Conservation (phyloP, 2,797 vertebrate species). For the Choloepus didactylus region DNA sequence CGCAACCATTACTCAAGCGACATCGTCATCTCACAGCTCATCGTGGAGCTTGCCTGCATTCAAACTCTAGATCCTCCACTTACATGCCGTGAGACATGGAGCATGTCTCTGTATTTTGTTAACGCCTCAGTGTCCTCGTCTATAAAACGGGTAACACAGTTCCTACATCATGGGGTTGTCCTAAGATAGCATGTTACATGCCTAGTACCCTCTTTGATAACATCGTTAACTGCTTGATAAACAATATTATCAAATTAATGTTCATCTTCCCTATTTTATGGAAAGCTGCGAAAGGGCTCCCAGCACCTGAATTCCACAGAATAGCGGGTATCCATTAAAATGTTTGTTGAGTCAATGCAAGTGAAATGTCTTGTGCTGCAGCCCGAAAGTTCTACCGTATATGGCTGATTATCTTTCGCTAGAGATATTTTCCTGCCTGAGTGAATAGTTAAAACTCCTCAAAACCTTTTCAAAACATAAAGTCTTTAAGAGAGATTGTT, state of each 20-base stretch:
- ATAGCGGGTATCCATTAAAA: not conserved
- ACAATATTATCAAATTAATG: not conserved
- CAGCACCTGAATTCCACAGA: not conserved
- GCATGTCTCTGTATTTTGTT: accelerated
- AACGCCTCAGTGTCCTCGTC: not conserved
- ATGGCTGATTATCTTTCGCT: not conserved
- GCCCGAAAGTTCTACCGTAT: not conserved
- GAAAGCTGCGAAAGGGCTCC: not conserved
- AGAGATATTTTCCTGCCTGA: not conserved
- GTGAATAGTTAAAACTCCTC: conserved; percentile 21
- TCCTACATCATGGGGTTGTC: not conserved
- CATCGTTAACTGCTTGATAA: not conserved
- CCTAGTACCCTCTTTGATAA: not conserved
- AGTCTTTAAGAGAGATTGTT: conserved; percentile 42
- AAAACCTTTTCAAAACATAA: conserved; percentile 62
- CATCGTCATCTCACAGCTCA: not conserved
- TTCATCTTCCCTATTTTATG: no score
- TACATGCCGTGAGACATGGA: accelerated
- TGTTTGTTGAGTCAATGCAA: not conserved
- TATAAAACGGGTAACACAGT: not conserved
- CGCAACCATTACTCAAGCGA: not conserved
- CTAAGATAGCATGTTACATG: not conserved
- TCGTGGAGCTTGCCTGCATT: not conserved
- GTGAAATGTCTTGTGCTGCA: not conserved
- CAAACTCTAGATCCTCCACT: not conserved